Conservation (phyloP, 2,113 vertebrate species). For the Siphamia tubifer region DNA sequence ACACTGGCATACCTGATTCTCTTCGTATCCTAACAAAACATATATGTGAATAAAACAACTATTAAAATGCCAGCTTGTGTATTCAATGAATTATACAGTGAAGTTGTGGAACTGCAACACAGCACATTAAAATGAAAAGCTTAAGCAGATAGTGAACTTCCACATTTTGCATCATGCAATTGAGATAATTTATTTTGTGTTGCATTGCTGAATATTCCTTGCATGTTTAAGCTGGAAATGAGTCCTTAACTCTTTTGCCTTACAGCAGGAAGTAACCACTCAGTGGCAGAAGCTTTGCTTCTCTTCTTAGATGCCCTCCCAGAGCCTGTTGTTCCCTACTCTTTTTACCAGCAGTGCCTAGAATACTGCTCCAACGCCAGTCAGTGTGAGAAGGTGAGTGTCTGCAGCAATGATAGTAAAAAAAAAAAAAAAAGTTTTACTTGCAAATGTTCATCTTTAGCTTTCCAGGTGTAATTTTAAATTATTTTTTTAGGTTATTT, state of each 20-base stretch:
- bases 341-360: conserved; percentile 84
- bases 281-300: conserved; percentile 91
- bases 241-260: conserved; percentile 53
- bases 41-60: too few species aligned
- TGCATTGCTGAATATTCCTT: not conserved
- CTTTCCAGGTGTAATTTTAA: not conserved
- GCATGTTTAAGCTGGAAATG: not conserved
- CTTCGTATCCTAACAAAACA: conserved; percentile 85
- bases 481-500: conserved; percentile 81
- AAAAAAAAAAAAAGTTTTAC: too few species aligned
- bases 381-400: conserved; percentile 86
- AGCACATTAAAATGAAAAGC: too few species aligned
- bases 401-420: not conserved
- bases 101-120: too few species aligned
- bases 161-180: too few species aligned
- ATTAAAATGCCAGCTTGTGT: too few species aligned
- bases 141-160: too few species aligned
- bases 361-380: conserved; percentile 77
- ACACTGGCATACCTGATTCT: conserved; percentile 87
- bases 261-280: conserved; percentile 92
- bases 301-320: conserved; percentile 95
- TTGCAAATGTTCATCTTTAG: not conserved
- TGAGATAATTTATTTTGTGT: too few species aligned
- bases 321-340: conserved; percentile 89
- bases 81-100: too few species aligned